phyloP scores from a whole-genome alignment of 1,140 invertebrate genomes.

The Penaeus chinensis region DNA sequence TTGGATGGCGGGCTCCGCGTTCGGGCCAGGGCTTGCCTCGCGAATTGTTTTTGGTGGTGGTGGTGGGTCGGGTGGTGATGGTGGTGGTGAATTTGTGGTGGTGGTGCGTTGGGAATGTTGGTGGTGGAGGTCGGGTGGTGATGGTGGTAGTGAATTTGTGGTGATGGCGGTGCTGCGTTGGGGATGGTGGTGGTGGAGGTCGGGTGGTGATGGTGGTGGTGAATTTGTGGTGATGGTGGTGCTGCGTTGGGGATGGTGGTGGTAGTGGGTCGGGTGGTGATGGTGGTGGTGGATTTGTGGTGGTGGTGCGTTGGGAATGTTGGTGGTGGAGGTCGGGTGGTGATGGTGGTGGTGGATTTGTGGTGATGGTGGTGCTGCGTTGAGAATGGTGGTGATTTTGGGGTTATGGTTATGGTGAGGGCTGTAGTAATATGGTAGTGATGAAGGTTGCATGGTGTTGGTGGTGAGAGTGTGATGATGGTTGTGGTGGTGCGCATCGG shows the following conservation, averaged over 20 bases:
- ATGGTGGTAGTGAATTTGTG: neutral
- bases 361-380: no score
- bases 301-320: conserved; percentile 16
- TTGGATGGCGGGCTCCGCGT: neutral
- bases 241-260: neutral
- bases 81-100: neutral
- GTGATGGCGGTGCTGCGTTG: no score
- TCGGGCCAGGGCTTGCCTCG: neutral
- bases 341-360: neutral
- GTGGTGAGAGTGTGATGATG: no score
- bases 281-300: neutral
- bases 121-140: neutral
- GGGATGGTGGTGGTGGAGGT: no score
- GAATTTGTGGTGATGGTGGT: no score
- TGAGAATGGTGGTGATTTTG: no score
- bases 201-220: no score
- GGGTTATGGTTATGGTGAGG: neutral
- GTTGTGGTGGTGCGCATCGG: no score
- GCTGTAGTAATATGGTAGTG: neutral
- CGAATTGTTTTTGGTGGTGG: neutral
- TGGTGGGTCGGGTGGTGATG: conserved; percentile 3
- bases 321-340: neutral
- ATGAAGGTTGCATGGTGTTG: no score
- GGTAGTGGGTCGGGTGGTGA: conserved; percentile 3
- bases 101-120: conserved; percentile 8